Conservation (phyloP, 2,113 vertebrate genomes). For the Trichechus manatus region DNA sequence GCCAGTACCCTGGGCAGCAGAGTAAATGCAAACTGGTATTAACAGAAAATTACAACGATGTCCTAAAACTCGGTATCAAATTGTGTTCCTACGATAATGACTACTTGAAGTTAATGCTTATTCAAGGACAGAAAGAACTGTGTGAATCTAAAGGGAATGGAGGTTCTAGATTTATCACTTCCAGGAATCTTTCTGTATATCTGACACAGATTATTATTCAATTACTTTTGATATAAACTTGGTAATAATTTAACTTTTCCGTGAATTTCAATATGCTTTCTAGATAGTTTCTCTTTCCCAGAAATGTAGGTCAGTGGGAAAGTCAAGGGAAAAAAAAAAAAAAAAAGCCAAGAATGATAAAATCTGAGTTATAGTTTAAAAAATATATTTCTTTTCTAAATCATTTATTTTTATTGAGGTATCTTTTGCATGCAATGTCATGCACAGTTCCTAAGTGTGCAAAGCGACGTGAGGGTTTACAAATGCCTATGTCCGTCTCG, state of each 20-base stretch:
- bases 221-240: slow-evolving; percentile 39
- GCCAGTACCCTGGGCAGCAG: slow-evolving; percentile 55
- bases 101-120: slow-evolving; percentile 26
- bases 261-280: background rate
- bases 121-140: slow-evolving; percentile 18
- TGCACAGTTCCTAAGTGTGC: background rate
- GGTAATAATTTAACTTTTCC: background rate
- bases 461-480: background rate
- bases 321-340: background rate
- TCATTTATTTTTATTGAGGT: background rate
- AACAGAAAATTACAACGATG: slow-evolving; percentile 68
- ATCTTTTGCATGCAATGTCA: background rate
- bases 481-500: background rate
- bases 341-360: background rate
- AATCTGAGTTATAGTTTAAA: background rate
- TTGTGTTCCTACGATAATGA: slow-evolving; percentile 55
- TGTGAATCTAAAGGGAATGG: background rate
- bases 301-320: background rate
- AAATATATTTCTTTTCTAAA: background rate
- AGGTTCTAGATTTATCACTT: slow-evolving; percentile 41
- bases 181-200: background rate
- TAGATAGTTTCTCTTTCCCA: background rate
- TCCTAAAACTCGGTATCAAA: slow-evolving; percentile 63
- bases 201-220: slow-evolving; percentile 48
- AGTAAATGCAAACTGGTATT: slow-evolving; percentile 71